Evolutionary conservation across 2,888 invertebrate genomes (phyloP), one percentile per base, ranked within the genome.

Genomic region (Teleogryllus oceanicus): DNA sequence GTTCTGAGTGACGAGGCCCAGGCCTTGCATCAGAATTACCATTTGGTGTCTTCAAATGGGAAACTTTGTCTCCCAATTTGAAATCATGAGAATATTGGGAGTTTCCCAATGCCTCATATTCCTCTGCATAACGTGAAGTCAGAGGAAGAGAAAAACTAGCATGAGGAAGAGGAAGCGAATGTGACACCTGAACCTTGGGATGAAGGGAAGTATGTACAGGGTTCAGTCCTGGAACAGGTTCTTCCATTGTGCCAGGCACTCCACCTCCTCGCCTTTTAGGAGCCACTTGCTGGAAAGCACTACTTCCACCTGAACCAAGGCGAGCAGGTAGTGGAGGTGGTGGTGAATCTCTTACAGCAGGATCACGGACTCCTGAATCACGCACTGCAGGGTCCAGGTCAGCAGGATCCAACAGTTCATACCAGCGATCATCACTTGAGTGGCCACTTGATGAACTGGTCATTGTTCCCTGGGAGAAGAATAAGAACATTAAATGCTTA

Each of bases 361-460:
- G n/a, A 11, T 21, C 74, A 83, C 80, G 80, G 84, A 83, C 82
- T 86, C 85, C 81, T 37, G 37, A 37, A 8, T 37, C 37, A n/a
- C 62, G 62, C 49, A 78, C 62, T 11, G 80, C 76, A 51, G 49
- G 37, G 16, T 82, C 81, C 79, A 82, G 83, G 76, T 85, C 85
- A 49, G 83, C 82, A 80, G 84, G 84, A 82, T 87, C 85, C 81
- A 84, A 83, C 80, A 85, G 83, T 81, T 87, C 87, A 82, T 88
- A 90, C 92, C 92, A 92, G 84, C 91, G 89, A 84, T 92, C 92
- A 83, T 92, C 88, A 83, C 89, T 89, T 79, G 91, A 91, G 85
- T 91, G 91, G 78, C 91, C 91, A 84, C 90, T 91, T 82, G 91
- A 91, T 81, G 90, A 90, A 85, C 90, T 90, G 21, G 91, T 91